Evolutionary conservation across 2,797 vertebrate genomes (phyloP), one percentile per base, ranked within the genome.

Genomic region (Falco concolor): DNA sequence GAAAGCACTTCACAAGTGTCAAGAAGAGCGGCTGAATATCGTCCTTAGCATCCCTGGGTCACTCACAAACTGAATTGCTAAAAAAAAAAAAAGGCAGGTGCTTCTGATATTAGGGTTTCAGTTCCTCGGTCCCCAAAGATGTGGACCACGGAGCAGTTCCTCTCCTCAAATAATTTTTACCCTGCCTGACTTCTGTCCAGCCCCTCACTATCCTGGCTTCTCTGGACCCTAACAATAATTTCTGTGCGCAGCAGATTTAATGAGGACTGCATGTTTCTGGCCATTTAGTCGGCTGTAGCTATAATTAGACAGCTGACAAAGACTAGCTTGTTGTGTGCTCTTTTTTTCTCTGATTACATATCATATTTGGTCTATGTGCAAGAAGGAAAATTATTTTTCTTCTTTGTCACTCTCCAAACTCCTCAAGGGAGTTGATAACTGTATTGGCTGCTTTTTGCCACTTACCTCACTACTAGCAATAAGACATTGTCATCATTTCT

Each of bases 261-360:
- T 63, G 74, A 97, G 77, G 63, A 89, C 81, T 97, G 86, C 40
- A 84, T 68, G 56, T 80, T 90, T 34, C 47, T 90, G 70, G 83
- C 44, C 93, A 83, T 90, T 87, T 83, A 59, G 34, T n/a, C 90
- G 56, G 40, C 65, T 93, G 81, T 22, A 75, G 24, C 89, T 96
- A 90, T 94, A 95, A 96, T 96, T 96, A 95, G 94, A 75, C 42
- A 87, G 68, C 78, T 96, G 96, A 95, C 93, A 92, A 80, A 90
- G 84, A 80, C 42, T 69, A 68, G 61, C 42, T 85, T 64, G 34
- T 76, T 82, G 57, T 77, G 56, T 44, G 38, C 21, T 74, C 42
- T 85, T 60, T 86, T 69, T 78, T 74, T 27, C 75, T 83, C 53
- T 77, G 78, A 96, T 93, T 93, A 49, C 56, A 60, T 95, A 92